Evolutionary conservation across 2,113 vertebrate genomes (phyloP), one percentile per base, ranked within the genome.

Genomic region (Salvelinus sp.): DNA sequence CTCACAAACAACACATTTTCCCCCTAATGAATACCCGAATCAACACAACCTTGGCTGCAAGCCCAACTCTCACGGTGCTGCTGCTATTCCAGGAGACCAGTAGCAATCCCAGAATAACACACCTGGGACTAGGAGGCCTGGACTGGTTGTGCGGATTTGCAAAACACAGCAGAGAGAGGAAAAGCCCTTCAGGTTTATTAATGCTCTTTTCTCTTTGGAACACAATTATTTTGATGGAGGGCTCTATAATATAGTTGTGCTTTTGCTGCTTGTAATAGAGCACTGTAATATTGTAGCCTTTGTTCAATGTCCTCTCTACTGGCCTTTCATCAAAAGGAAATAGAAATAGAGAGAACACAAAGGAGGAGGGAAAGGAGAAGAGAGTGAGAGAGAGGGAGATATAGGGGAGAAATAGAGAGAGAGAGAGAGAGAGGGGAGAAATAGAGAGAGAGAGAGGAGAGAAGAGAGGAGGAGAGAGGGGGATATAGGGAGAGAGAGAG

Each of bases 171-270:
- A 33, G 27, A 64, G 70, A 18, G 75, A n/a, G n/a, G n/a, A 69
- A 75, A 72, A 72, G 68, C 2, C 10, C 13, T 23, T 23, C 10
- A 44, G 38, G 38, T 44, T 44, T 44, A 44, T 44, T 44, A 44
- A 9, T 44, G 38, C 38, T 44, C 38, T 44, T 44, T 44, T 2
- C 9, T 44, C 38, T 44, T 44, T 44, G 58, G 28, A 72, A 75
- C 75, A 83, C 76, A 79, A 76, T 87, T 81, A 77, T 77, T 79
- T 77, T 75, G 73, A 81, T 72, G 22, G 48, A 22, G 57, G 82
- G 60, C 63, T 73, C n/a, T 76, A 33, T 68, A 18, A 68, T 68
- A 68, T n/a, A 6, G 66, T 4, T 7, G 30, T 20, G 58, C n/a
- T 62, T n/a, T 77, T 80, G 48, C 63, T 75, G 33, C 62, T 73